These are phyloP conservation scores for Diplosoma virens DNA, from an alignment of 23 tunicate genomes.

Conservation along the genomic window DNA sequence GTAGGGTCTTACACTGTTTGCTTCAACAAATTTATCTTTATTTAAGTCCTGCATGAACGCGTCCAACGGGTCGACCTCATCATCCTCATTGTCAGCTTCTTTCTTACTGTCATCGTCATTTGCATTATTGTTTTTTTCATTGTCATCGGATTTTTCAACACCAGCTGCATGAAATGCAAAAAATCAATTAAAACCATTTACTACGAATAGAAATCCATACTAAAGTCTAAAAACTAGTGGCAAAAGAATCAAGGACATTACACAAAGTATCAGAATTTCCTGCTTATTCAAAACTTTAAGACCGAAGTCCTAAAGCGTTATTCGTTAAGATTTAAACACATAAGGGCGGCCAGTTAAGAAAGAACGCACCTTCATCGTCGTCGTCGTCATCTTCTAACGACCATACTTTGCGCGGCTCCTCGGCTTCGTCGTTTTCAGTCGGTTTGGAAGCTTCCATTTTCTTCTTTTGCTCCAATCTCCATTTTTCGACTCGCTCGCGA, in stretches of 20 bases:
- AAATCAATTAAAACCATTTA: too few relatives aligned
- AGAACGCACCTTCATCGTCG: constrained; percentile 19
- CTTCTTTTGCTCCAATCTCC: constrained; percentile 67
- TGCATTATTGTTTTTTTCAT: constrained; percentile 11
- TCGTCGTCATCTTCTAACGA: constrained; percentile 88
- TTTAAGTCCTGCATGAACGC: constrained; percentile 93
- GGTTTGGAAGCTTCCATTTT: constrained; percentile 22
- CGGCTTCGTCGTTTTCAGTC: constrained; percentile 42
- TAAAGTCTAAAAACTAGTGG: too few relatives aligned
- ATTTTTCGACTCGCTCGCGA: constrained; percentile 80
- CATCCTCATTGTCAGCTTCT: constrained; percentile 45
- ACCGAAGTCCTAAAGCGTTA: too few relatives aligned
- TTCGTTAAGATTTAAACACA: too few relatives aligned
- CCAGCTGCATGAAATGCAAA: too few relatives aligned
- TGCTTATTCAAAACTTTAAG: too few relatives aligned
- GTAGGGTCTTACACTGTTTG: not conserved
- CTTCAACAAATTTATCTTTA: constrained; percentile 23
- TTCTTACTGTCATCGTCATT: constrained; percentile 37
- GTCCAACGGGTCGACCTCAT: constrained; percentile 98
- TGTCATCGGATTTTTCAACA: constrained; percentile 5
- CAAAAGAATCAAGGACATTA: too few relatives aligned
- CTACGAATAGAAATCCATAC: too few relatives aligned
- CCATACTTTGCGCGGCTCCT: constrained; percentile 54
- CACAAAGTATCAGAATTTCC: too few relatives aligned
- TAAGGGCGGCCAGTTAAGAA: too few relatives aligned